Evolutionary conservation across 2,797 vertebrate species (phyloP).

Genomic region (Danionella dracula): DNA sequence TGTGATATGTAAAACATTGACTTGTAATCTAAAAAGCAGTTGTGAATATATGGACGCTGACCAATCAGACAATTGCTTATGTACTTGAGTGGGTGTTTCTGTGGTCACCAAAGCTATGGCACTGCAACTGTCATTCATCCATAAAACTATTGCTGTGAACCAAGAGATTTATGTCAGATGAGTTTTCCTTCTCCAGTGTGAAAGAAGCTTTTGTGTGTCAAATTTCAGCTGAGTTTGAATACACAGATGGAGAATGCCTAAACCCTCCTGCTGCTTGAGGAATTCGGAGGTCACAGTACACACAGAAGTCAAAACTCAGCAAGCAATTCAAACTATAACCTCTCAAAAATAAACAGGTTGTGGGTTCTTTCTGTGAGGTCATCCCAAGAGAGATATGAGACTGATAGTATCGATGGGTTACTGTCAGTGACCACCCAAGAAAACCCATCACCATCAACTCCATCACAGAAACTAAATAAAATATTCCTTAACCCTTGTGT

Average conservation of each 20-base stretch:
- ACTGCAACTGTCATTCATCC: background rate
- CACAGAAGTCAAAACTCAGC: slow-evolving; percentile 58
- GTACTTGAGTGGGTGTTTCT: slow-evolving; percentile 29
- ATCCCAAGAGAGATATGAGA: slow-evolving; percentile 40
- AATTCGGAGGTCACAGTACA: slow-evolving; percentile 45
- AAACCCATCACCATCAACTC: background rate
- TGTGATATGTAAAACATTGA: too few species aligned
- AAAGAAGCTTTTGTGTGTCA: background rate
- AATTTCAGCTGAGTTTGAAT: slow-evolving; percentile 38
- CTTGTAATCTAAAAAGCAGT: too few species aligned
- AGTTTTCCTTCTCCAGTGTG: background rate
- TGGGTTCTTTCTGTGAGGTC: slow-evolving; percentile 21
- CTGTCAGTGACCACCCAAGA: slow-evolving; percentile 45
- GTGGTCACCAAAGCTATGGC: background rate
- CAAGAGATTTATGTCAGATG: background rate
- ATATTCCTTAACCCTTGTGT: too few species aligned
- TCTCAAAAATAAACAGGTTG: slow-evolving; percentile 60
- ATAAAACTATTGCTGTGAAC: background rate
- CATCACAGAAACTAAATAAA: too few species aligned
- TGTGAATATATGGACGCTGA: too few species aligned
- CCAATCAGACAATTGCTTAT: too few species aligned
- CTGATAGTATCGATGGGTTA: slow-evolving; percentile 30
- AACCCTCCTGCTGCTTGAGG: slow-evolving; percentile 46
- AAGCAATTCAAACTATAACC: slow-evolving; percentile 45
- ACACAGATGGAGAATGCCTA: slow-evolving; percentile 38